Conservation (phyloP, 1,140 invertebrate genomes). For the Drosophila sp. region DNA sequence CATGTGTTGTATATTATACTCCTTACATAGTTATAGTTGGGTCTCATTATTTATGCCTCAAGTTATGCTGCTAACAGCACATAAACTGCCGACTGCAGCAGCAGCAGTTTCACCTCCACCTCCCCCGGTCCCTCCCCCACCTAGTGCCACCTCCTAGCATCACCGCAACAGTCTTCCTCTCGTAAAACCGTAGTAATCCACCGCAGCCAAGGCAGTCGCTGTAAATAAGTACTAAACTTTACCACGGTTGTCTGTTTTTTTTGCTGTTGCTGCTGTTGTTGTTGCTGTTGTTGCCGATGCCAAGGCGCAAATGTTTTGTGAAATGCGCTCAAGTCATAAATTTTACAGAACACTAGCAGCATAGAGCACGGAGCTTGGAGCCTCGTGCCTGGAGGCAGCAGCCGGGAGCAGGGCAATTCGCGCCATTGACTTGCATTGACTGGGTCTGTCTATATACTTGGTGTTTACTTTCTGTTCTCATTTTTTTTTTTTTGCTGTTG, state of each 20-base stretch:
- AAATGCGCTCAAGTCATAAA: constrained; percentile 81
- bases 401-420: constrained; percentile 10
- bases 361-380: neutral
- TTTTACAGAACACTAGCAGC: constrained; percentile 69
- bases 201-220: constrained; percentile 48
- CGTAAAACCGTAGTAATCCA: constrained; percentile 44
- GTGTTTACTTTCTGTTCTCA: constrained; percentile 58
- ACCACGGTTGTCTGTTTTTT: constrained; percentile 63
- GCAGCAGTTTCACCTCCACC: constrained; percentile 26
- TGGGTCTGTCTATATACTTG: constrained; percentile 72
- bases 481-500: too few species aligned
- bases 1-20: neutral
- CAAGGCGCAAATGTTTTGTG: constrained; percentile 78
- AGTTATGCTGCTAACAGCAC: constrained; percentile 78
- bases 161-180: constrained; percentile 32
- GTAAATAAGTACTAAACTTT: constrained; percentile 75
- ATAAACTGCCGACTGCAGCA: constrained; percentile 74
- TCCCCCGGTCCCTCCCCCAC: constrained; percentile 12
- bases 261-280: constrained; percentile 28
- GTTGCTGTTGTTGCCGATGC: constrained; percentile 36
- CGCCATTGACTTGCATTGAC: constrained; percentile 79
- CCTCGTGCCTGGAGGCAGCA: neutral
- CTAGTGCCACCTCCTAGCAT: neutral
- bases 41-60: constrained; percentile 74
- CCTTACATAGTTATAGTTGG: constrained; percentile 63